Evolutionary conservation across 2,797 vertebrate species (phyloP).

Genomic region (Pseudopleuronectes americanus): DNA sequence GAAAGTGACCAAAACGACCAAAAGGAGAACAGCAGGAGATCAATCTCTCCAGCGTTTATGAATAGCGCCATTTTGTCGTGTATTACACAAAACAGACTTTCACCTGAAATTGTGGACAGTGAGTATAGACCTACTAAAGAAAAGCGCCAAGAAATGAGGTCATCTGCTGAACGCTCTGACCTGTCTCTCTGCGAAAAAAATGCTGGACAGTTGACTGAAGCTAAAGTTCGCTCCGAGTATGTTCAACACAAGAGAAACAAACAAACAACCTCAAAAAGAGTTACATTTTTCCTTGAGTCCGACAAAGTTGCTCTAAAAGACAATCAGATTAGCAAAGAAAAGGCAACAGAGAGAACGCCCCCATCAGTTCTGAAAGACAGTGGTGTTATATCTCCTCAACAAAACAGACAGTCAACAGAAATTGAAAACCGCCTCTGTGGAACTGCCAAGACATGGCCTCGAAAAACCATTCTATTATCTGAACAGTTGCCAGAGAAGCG

Average conservation of each 20-base stretch:
- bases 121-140: not conserved
- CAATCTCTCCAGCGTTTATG: not conserved
- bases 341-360: not conserved
- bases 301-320: not conserved
- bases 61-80: accelerated
- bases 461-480: not conserved
- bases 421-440: not conserved
- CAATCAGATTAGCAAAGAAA: not conserved
- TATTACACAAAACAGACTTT: not conserved
- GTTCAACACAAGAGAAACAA: not conserved
- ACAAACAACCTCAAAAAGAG: not conserved
- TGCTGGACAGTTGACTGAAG: not conserved
- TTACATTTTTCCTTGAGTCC: not conserved
- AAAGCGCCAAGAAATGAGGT: not conserved
- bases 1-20: not conserved
- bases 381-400: too few relatives aligned
- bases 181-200: not conserved
- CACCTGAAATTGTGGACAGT: not conserved
- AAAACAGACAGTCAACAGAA: not conserved
- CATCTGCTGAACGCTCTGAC: not conserved
- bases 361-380: slow-evolving; percentile 1
- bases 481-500: not conserved
- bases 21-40: not conserved
- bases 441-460: not conserved
- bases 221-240: not conserved